Conservation (phyloP, 2,797 vertebrate genomes). For the Argentina silus region DNA sequence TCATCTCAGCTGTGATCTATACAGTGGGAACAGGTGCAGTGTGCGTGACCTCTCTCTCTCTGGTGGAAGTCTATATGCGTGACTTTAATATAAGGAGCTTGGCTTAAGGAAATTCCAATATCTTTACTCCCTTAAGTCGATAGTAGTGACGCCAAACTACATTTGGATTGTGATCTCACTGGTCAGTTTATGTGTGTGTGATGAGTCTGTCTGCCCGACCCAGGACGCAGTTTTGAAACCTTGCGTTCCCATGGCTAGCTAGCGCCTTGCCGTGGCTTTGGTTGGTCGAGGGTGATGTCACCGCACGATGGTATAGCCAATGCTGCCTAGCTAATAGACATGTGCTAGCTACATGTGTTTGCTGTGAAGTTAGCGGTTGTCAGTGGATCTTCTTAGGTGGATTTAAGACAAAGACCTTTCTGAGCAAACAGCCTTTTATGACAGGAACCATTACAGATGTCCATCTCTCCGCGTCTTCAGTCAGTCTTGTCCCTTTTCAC, state of each 20-base stretch:
- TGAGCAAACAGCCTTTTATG: background rate
- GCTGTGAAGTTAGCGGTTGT: background rate
- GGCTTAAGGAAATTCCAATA: background rate
- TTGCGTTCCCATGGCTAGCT: no score
- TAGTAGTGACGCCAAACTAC: no score
- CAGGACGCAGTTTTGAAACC: no score
- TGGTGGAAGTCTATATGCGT: conserved; percentile 8
- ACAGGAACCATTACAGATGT: background rate
- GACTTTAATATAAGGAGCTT: background rate
- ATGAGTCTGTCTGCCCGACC: background rate
- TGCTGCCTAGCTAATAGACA: no score
- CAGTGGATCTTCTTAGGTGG: background rate
- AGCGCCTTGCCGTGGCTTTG: no score
- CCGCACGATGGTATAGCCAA: no score
- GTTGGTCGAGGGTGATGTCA: no score
- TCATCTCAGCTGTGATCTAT: conserved; percentile 33
- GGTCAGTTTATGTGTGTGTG: background rate
- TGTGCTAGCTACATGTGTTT: no score
- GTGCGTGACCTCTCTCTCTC: conserved; percentile 32
- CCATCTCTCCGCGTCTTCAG: background rate
- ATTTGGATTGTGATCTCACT: background rate
- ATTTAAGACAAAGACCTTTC: background rate
- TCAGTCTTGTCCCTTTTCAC: background rate
- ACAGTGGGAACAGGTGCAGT: conserved; percentile 38
- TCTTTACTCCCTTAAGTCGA: background rate